Evolutionary conservation across 2,113 vertebrate species (phyloP).

Genomic region (Psettodes erumei): DNA sequence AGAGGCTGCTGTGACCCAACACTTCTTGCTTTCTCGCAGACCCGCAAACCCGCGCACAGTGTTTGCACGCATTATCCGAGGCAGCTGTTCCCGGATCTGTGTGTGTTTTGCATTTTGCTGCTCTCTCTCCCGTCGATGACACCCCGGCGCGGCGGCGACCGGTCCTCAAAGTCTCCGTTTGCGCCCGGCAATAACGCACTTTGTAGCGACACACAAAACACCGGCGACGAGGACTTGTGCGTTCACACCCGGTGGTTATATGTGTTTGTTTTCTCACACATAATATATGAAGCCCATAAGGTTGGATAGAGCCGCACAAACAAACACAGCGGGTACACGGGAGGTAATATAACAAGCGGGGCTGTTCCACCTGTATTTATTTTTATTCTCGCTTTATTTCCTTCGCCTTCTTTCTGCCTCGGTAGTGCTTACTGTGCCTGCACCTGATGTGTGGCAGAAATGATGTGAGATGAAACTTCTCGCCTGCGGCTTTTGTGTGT

Average conservation of each 20-base stretch:
- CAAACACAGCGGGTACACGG: background rate
- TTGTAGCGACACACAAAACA: background rate
- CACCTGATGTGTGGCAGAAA: background rate
- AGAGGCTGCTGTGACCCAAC: background rate
- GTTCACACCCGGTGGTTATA: background rate
- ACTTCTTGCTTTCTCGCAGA: background rate
- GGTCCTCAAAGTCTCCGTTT: background rate
- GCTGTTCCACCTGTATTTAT: background rate
- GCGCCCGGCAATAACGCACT: background rate
- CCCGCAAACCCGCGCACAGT: background rate
- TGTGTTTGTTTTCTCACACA: background rate
- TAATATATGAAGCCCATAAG: background rate
- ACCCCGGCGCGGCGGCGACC: background rate
- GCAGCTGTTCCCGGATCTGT: background rate
- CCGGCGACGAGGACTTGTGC: background rate
- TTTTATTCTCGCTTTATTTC: conserved; percentile 12
- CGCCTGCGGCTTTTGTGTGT: background rate
- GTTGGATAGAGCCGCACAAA: background rate
- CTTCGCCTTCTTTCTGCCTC: background rate
- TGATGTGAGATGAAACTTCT: background rate
- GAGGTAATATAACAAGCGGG: background rate
- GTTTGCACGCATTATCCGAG: background rate
- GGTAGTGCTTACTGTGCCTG: too few relatives aligned
- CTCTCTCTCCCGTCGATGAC: background rate
- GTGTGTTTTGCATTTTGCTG: background rate